Conservation (phyloP, 2,888 invertebrate genomes). For the Lepidochitona cinerea region DNA sequence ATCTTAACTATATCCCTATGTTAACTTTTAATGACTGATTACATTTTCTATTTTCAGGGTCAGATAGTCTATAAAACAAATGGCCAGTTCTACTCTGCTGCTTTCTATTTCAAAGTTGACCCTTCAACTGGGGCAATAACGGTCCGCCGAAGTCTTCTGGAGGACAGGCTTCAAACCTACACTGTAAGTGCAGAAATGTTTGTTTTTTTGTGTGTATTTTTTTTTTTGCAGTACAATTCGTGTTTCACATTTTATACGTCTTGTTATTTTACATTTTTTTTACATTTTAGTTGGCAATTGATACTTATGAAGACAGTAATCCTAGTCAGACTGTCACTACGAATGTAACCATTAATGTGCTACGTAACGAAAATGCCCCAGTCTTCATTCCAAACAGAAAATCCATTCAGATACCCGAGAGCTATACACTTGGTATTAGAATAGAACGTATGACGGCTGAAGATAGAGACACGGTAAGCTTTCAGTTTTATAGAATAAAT, state of each 20-base stretch:
- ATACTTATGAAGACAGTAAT: constrained; percentile 50
- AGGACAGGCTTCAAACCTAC: not conserved
- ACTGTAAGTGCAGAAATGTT: too few species aligned
- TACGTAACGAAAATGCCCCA: constrained; percentile 41
- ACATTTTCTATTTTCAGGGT: not conserved
- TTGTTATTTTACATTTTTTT: not conserved
- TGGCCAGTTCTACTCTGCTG: constrained; percentile 13
- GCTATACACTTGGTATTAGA: not conserved
- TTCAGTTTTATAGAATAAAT: too few species aligned
- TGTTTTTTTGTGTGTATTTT: too few species aligned
- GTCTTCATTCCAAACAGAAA: not conserved
- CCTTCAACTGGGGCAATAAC: constrained; percentile 28
- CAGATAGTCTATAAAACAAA: not conserved
- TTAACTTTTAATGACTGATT: not conserved
- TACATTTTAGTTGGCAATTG: constrained; percentile 40
- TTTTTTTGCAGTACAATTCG: too few species aligned
- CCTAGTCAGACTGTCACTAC: constrained; percentile 38
- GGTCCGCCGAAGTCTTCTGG: constrained; percentile 9
- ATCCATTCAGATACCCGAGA: not conserved
- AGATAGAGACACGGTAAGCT: not conserved
- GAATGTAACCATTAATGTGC: constrained; percentile 44
- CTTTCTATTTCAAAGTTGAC: constrained; percentile 38
- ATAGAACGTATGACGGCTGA: not conserved
- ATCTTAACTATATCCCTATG: too few species aligned
- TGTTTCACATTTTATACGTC: not conserved